These are phyloP conservation scores for Drosophila peninsularis DNA, from an alignment of 2,888 invertebrate species.

Conservation along the genomic window DNA sequence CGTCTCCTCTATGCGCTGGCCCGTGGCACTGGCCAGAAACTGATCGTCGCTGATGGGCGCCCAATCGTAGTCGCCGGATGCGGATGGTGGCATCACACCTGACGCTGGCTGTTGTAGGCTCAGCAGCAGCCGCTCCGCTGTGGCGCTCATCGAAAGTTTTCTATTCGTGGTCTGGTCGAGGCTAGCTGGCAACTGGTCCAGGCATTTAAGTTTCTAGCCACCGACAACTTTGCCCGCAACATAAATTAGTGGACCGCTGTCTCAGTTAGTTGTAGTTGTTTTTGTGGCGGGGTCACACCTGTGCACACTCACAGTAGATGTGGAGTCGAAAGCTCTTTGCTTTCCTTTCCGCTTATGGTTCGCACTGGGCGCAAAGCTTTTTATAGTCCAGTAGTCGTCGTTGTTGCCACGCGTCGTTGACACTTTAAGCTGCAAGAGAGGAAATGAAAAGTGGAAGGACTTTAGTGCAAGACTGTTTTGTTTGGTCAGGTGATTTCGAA, in stretches of 20 bases:
- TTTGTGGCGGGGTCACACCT: conserved; percentile 36
- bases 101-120: conserved; percentile 45
- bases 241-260: conserved; percentile 46
- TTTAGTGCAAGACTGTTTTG: conserved; percentile 51
- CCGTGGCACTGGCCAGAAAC: conserved; percentile 73
- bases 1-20: conserved; percentile 37
- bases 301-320: conserved; percentile 26
- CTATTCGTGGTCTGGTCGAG: conserved; percentile 12
- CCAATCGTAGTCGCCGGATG: conserved; percentile 56
- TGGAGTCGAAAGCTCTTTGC: conserved; percentile 23
- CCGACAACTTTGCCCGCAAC: conserved; percentile 55
- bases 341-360: conserved; percentile 30
- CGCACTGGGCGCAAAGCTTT: conserved; percentile 14
- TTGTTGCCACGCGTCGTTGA: conserved; percentile 46
- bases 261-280: conserved; percentile 1
- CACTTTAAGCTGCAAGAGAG: conserved; percentile 71
- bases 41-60: conserved; percentile 67
- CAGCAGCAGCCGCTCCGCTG: conserved; percentile 30
- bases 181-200: conserved; percentile 14
- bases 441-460: conserved; percentile 67
- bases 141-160: conserved; percentile 36
- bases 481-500: conserved; percentile 35
- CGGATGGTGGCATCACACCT: conserved; percentile 54
- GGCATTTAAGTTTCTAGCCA: conserved; percentile 50
- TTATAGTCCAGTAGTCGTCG: conserved; percentile 19